Evolutionary conservation across 2,113 vertebrate species (phyloP), one percentile per base, ranked within the genome.

Genomic region (Bombycilla garrulus): DNA sequence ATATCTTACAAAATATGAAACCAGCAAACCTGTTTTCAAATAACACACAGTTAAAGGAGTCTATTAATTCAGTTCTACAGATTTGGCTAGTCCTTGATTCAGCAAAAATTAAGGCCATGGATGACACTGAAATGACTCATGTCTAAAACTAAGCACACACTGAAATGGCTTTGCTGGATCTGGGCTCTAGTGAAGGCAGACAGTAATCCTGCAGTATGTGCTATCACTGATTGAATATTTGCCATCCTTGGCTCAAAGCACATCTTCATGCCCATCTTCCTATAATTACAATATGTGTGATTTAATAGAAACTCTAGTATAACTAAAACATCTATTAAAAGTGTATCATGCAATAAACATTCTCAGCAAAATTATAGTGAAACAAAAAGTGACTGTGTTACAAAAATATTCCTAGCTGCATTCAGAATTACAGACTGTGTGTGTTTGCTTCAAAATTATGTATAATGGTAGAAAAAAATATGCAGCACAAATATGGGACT

Each of bases 261-360:
- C 93, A 94, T 93, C 90, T 64, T 96, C 94, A 93, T 88, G 86
- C 91, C 96, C 93, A 91, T 96, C 91, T 94, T 96, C 91, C 93
- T 96, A 70, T 94, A 94, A 97, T 88, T 92, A 88, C 25, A 1
- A 48, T 95, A 90, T 88, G 79, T 95, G 95, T 90, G 87, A 91
- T 87, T 91, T 61, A 93, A 93, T 96, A 97, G 94, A 95, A 95
- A 96, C 66, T 91, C 89, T 92, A 95, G 81, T 73, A 94, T 92
- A 95, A 89, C 81, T 95, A 89, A 94, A 95, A 96, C 38, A 10
- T 88, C 93, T 95, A 93, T 71, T 90, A 88, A 83, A 97, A 96
- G 47, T 88, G 60, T 96, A 92, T 95, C 95, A 93, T 85, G 95
- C 96, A 97, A 97, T 97, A 97, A 97, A 66, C 84, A 88, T 96